Evolutionary conservation across 2,888 invertebrate species (phyloP), one percentile per base, ranked within the genome.

Genomic region (Thyatira batis): DNA sequence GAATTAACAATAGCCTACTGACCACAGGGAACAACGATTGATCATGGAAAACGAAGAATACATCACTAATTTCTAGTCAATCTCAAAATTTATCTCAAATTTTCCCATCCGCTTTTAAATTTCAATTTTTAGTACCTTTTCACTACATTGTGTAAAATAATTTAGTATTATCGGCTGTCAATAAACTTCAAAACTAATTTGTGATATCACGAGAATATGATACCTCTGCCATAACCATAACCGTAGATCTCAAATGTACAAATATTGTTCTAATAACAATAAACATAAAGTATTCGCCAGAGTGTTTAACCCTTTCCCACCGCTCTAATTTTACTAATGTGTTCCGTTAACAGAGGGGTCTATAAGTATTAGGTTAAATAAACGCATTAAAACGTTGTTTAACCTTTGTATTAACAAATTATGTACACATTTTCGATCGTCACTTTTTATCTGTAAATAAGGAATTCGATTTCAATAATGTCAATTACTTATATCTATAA

Each of bases 201-300:
- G 64, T 60, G 56, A 61, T 60, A 33, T 13, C 39, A 39, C 4
- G 39, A 71, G 67, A 80, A 80, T 68, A 75, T 66, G 78, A 80
- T 76, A 76, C 63, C 65, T 71, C 61, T 59, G 74, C 79, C 73
- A 85, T 89, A 87, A 85, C 84, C 76, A 87, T 89, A 85, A 91
- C 80, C 87, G 82, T 90, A 87, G 74, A 89, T 91, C 86, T 89
- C 77, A 59, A 73, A 75, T 73, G 83, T 85, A 90, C 89, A 90
- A 91, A 92, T 91, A 91, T 92, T 92, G 84, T 86, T 85, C 90
- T 89, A 90, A 88, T 90, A 89, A 91, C 89, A 89, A 92, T 92
- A 89, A 90, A 87, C 80, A 84, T 89, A 84, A 87, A 88, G 83
- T 80, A 82, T 80, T 76, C 76, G 78, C 78, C 64, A 65, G 60